A percentile compares a stretch with the other conserved stretches of the same genome.
These are phyloP conservation scores for Heliothis virescens DNA, from an alignment of 1,140 invertebrate genomes.

Conservation along the genomic window DNA sequence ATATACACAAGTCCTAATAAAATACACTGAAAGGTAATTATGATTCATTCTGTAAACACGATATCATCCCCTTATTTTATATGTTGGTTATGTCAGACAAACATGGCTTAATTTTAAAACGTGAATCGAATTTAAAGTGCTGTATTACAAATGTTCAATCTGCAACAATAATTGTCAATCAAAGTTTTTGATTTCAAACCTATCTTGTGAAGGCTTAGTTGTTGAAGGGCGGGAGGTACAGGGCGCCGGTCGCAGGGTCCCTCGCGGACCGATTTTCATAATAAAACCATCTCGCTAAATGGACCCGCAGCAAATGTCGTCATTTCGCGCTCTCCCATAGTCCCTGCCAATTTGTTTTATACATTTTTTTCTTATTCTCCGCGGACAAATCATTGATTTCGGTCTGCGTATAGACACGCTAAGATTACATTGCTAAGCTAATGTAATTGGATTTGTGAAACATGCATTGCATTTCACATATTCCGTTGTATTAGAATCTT, in stretches of 20 bases:
- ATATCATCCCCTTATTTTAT: no score
- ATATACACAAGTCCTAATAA: no score
- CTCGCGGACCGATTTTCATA: slow-evolving; percentile 74
- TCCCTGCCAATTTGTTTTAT: slow-evolving; percentile 68
- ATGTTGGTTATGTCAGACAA: no score
- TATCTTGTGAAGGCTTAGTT: background rate
- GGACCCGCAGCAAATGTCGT: slow-evolving; percentile 64
- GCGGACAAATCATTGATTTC: slow-evolving; percentile 56
- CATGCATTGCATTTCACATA: background rate
- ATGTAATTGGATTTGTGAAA: background rate
- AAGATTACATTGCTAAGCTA: background rate
- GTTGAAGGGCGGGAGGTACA: slow-evolving; percentile 14
- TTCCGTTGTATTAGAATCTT: background rate
- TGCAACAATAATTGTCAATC: slow-evolving; percentile 1
- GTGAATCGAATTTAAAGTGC: no score
- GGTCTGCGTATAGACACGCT: background rate
- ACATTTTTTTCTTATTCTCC: slow-evolving; percentile 54
- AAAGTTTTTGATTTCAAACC: slow-evolving; percentile 24
- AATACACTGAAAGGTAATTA: no score
- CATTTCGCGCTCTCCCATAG: slow-evolving; percentile 56
- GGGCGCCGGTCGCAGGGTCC: slow-evolving; percentile 50
- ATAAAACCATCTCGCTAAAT: slow-evolving; percentile 77
- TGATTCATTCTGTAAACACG: no score
- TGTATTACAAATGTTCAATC: background rate
- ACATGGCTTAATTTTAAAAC: no score